Base-by-base conservation (phyloP, 2,797 vertebrate species). In the Enteromius anoplus region DNA sequence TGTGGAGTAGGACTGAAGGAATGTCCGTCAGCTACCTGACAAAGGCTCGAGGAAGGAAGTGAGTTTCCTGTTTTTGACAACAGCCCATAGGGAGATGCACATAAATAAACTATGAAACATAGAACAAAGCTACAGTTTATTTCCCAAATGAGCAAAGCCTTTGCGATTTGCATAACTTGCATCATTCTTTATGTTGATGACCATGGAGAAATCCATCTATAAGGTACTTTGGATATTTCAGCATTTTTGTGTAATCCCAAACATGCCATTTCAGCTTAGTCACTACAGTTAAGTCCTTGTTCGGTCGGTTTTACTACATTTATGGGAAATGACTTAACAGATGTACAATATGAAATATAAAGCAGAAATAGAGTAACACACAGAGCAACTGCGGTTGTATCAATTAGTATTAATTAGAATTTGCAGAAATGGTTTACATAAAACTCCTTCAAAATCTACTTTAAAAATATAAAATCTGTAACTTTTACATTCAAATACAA, bases 1-100 rank as follows among this genome's bases (percentile, higher is more conserved):
- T 51, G 58, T 37, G 12, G 21, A 75, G 51, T 17, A 26, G 14
- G 64, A 83, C 81, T 60, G 75, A 42, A 70, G 81, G 53, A 83
- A 83, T 62, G 82, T 78, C 53, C n/a, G 21, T 47, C 34, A 66
- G 17, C 11, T 66, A 83, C 82, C 72, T 81, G 78, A 85, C 72
- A 80, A 80, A 80, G 34, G 21, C 62, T 70, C 5, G 69, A 81
- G 78, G 83, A 85, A 85, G 83, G 78, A 81, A 85, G 51, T 21
- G 14, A 1, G 58, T 60, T 69, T 84, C 83, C 78, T 80, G 83
- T 68, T 80, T 80, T 75, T 73, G 77, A 80, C 78, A 80, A 84
- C 37, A 37, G 62, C 17, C 23, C 49, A 68, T 19, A 23, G 12
- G 58, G 58, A 78, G 76, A 65, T 72, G 23, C 23, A 53, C 75